Evolutionary conservation across 1,140 invertebrate species (phyloP), one percentile per base, ranked within the genome.

Genomic region (Ridgeia piscesae): DNA sequence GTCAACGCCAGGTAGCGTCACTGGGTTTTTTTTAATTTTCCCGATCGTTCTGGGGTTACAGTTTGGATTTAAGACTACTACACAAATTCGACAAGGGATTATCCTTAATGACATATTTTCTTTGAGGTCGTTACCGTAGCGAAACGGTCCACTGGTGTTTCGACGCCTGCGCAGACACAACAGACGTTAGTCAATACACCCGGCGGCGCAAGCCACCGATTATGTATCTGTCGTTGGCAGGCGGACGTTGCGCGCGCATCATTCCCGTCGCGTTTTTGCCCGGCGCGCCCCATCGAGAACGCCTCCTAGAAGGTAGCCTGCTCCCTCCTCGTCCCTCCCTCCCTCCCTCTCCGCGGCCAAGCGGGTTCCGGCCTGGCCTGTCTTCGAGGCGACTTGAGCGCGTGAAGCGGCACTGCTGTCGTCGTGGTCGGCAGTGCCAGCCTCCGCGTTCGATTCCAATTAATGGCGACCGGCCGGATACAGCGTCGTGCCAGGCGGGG

Each of bases 381-480:
- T 77, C 58, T 77, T 77, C 58, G 17, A 9, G 58, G 58, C 6
- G 27, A 77, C 58, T 9, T 77, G 11, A 77, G 58, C 58, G 58
- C 27, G 58, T 77, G 58, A 77, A 77, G 27, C 58, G 58, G 17
- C 58, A 77, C 58, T 77, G 58, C 58, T 77, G 58, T 77, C 58
- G 58, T 77, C 58, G 58, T 77, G 58, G 58, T 31, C 58, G 58
- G 58, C 58, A 9, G 58, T 77, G 58, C 58, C 58, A 77, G 58
- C 58, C 58, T 77, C 58, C 58, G 58, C 58, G 58, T 77, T 77
- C 58, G 58, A 77, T 77, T 77, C 58, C 58, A 77, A 77, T 77
- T 77, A 77, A 77, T 77, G 58, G 27, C 58, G 58, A 77, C 17
- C 58, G 58, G 27, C 58, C 58, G 58, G 58, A 77, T 77, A 21